Evolutionary conservation across 2,888 invertebrate species (phyloP).

Genomic region (Fragum fragum): DNA sequence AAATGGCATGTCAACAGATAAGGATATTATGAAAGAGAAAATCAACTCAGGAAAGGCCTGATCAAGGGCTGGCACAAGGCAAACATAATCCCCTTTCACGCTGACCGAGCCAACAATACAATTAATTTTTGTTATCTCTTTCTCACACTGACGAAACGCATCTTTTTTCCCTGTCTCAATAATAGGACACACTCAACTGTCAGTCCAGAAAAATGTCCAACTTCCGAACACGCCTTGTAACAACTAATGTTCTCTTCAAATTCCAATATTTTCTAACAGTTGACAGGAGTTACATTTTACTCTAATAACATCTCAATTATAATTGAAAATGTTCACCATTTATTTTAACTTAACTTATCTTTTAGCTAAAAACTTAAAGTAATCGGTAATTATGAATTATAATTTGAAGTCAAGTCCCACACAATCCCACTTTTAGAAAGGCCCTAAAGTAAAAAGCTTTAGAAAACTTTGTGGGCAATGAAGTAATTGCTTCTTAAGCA

Average conservation of each 20-base stretch:
- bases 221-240: constrained; percentile 21
- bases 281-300: constrained; percentile 6
- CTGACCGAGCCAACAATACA: neutral
- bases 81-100: constrained; percentile 8
- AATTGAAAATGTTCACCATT: no score
- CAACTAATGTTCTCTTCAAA: constrained; percentile 7
- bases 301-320: neutral
- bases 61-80: constrained; percentile 59
- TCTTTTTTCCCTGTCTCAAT: constrained; percentile 13
- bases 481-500: no score
- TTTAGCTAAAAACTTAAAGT: no score
- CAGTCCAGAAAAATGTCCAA: constrained; percentile 15
- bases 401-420: no score
- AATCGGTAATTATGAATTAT: no score
- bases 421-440: no score
- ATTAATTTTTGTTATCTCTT: constrained; percentile 9
- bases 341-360: no score
- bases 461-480: no score
- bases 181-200: neutral
- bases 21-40: constrained; percentile 29
- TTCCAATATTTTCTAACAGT: constrained; percentile 7
- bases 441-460: no score
- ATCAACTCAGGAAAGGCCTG: constrained; percentile 34
- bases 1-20: constrained; percentile 56
- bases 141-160: constrained; percentile 10